Percentiles rank a stretch among this genome's conserved stretches.
These are phyloP conservation scores for Cisticola juncidis DNA, from an alignment of 2,113 vertebrate species.

Conservation along the genomic window DNA sequence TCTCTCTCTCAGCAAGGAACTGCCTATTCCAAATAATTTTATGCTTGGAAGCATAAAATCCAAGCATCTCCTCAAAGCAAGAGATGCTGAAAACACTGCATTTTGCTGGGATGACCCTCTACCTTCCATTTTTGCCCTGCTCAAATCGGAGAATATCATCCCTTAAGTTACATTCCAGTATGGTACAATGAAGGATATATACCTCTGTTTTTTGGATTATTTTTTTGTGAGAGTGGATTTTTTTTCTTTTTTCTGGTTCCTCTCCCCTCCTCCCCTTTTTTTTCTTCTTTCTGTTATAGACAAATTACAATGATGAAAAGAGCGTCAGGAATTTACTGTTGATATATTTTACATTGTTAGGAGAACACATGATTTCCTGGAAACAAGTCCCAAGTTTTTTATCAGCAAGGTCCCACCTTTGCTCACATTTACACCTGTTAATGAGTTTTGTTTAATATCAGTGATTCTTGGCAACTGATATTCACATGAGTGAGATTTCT, in stretches of 20 bases:
- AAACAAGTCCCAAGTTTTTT: conserved; percentile 32
- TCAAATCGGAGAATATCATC: not conserved
- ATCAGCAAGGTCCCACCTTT: not conserved
- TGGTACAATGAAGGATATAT: not conserved
- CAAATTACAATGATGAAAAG: not conserved
- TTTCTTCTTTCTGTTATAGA: not conserved
- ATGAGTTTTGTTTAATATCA: not conserved
- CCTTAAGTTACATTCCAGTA: not conserved
- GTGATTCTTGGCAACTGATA: not conserved
- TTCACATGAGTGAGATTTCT: not conserved
- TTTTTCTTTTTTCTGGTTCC: no score
- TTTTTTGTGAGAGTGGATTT: no score
- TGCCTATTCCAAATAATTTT: not conserved
- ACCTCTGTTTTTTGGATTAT: not conserved
- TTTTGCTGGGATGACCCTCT: not conserved
- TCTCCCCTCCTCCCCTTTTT: no score
- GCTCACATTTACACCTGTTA: not conserved
- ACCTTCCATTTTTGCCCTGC: not conserved
- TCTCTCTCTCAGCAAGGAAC: not conserved
- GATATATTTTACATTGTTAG: conserved; percentile 6
- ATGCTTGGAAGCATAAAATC: not conserved
- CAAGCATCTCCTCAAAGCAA: not conserved
- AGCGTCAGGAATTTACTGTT: not conserved
- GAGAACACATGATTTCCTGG: not conserved
- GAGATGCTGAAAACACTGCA: not conserved